Evolutionary conservation across 2,113 vertebrate species (phyloP).

Genomic region (Leptodactylus fuscus): DNA sequence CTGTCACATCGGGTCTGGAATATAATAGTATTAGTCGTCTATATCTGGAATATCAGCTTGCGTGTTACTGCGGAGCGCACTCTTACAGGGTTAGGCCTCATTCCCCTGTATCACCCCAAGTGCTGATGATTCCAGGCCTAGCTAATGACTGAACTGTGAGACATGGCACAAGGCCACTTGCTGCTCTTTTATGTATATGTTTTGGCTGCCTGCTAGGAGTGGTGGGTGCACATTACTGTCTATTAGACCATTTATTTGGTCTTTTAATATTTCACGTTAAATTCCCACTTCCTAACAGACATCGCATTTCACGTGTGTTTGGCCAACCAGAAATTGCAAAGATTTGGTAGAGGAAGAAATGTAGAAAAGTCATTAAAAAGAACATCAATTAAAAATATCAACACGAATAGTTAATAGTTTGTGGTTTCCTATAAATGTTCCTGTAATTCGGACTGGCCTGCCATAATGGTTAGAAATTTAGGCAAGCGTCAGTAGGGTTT

Average conservation of each 20-base stretch:
- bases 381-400: background rate
- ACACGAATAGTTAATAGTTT: no score
- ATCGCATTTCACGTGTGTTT: background rate
- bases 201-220: background rate
- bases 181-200: slow-evolving; percentile 10
- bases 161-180: background rate
- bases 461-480: no score
- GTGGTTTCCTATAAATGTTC: background rate
- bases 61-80: background rate
- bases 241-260: slow-evolving; percentile 16
- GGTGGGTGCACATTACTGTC: background rate
- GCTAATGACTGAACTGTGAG: background rate
- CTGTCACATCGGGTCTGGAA: no score
- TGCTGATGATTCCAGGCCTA: background rate
- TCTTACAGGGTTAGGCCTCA: background rate
- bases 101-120: background rate
- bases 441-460: background rate
- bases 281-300: background rate
- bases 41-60: no score
- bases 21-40: no score
- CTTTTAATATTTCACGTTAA: background rate
- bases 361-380: background rate
- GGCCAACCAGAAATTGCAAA: background rate
- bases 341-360: background rate
- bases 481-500: no score